Base-by-base conservation (phyloP, 2,888 invertebrate genomes). In the Amorpha juglandis region DNA sequence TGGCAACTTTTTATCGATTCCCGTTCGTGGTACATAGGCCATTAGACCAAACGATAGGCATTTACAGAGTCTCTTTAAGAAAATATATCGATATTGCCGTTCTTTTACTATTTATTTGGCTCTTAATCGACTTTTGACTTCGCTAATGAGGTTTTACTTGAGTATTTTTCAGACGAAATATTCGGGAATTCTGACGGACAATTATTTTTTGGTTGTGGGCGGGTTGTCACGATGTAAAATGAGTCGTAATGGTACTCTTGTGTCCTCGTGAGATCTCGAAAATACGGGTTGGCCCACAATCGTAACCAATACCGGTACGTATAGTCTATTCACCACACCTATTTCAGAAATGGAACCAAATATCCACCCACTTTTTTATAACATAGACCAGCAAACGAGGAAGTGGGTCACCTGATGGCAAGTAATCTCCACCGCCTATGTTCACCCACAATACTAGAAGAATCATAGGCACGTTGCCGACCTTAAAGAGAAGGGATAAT, bases 41-140 rank as follows among this genome's bases (percentile, higher is more conserved):
- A 65, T 65, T 65, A 65, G 35, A 58, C 55, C 58, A 58, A 58
- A 65, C n/a, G 48, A 58, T 58, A 58, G 64, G 53, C 35, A 58
- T 58, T 65, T 58, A 42, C 42, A 19, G 58, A 16, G 58, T 38
- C 38, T 58, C 58, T 58, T 58, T 58, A 58, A 58, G 16, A 19
- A 58, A 58, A 58, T 58, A 42, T 58, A 58, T 58, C 42, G 58
- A 1, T 42, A 58, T 58, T 38, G 58, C 58, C 58, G 38, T 38
- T 38, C 55, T 55, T 55, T 6, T 19, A 58, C 58, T 58, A 42
- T 58, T 58, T 42, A 58, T 58, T 21, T 58, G 19, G 19, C 3
- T 58, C 58, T 58, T 58, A 58, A 58, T 58, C 58, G 58, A 58
- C 58, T 58, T 58, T 42, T 42, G 58, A 42, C 42, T 58, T 42